Base-by-base conservation (phyloP, 1,140 invertebrate species). In the Drusus annulatus region DNA sequence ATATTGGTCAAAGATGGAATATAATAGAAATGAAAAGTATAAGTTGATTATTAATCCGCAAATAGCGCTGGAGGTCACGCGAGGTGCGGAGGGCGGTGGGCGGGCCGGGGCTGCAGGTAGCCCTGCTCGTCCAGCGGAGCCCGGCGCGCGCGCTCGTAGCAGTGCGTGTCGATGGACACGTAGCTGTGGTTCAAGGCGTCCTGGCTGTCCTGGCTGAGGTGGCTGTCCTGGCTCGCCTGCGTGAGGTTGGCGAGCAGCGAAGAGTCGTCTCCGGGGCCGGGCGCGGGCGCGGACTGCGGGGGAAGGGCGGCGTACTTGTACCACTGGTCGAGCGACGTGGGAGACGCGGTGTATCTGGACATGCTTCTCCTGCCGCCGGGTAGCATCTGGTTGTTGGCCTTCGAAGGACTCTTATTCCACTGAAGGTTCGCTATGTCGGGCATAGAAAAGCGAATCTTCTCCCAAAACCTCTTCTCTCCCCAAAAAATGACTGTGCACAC, bases 401-500 rank as follows among this genome's bases (percentile, higher is more conserved):
- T 89, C 50, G 88, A 85, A 78, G 87, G 85, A 76, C 89, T 89
- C 84, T 90, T 89, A 77, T 90, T 90, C 88, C 88, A 90, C 83
- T 90, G 89, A 73, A 90, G 86, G 82, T 90, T 90, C 51, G 88
- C 88, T 84, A 88, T 94, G 82, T 97, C 95, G 6, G 96, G 96
- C 93, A 98, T 94, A 21, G 95, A 93, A 89, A 95, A 97, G 62
- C 94, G 92, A 45, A 97, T 91, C 89, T 97, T 97, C 84, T 96
- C 94, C 96, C 96, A 97, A 88, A 97, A 97, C 85, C 94, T 91
- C 84, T 94, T 94, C 85, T 96, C 95, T 58, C 94, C 94, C 95
- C 95, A 96, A 74, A 94, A 90, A 71, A 97, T 92, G 52, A 95
- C 94, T 2, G 95, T 95, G 88, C 94, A 95, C 50, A 94, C 94